phyloP scores from a whole-genome alignment of 2,113 vertebrate species.

The Passer domesticus region DNA sequence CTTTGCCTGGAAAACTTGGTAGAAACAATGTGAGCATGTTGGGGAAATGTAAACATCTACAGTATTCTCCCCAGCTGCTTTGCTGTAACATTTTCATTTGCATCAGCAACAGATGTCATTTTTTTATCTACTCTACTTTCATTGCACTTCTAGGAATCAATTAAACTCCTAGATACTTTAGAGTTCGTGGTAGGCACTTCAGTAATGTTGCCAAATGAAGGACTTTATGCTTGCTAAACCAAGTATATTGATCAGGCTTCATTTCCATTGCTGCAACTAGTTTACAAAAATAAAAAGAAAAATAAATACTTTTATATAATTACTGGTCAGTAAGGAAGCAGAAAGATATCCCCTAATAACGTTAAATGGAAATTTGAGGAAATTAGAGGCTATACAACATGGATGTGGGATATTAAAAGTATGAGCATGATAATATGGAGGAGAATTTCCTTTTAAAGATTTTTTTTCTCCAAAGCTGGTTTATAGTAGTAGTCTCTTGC shows the following conservation, averaged over 20 bases:
- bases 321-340: background rate
- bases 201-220: slow-evolving; percentile 35
- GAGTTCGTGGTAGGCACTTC: slow-evolving; percentile 27
- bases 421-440: background rate
- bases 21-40: slow-evolving; percentile 53
- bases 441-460: background rate
- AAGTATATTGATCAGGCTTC: background rate
- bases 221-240: background rate
- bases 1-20: slow-evolving; percentile 61
- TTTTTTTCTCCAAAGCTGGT: background rate
- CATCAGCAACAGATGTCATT: slow-evolving; percentile 55
- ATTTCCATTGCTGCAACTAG: background rate
- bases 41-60: slow-evolving; percentile 54
- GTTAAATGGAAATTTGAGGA: background rate
- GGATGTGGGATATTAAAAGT: background rate
- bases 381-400: background rate
- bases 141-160: slow-evolving; percentile 47
- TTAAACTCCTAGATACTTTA: slow-evolving; percentile 40
- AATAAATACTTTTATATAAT: background rate
- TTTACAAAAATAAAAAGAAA: background rate
- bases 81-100: slow-evolving; percentile 53
- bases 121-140: slow-evolving; percentile 64
- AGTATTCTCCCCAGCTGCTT: slow-evolving; percentile 11
- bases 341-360: background rate
- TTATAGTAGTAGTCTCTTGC: background rate